Evolutionary conservation across 1,140 invertebrate genomes (phyloP), one percentile per base, ranked within the genome.

Genomic region (Papilio aristodemus): DNA sequence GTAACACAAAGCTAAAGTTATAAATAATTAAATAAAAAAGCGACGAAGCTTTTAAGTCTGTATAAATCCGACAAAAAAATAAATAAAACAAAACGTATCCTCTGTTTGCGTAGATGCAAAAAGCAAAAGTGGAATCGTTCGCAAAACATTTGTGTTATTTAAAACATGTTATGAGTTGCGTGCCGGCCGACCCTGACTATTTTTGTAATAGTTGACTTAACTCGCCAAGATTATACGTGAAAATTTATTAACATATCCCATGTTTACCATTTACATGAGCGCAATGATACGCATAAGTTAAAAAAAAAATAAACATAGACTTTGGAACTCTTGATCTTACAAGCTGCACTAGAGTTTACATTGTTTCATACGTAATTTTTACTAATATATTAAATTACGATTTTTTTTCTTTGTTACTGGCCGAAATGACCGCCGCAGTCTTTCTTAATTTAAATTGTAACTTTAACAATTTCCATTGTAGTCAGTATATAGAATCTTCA

Each of bases 81-180:
- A 54, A 54, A 54, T 25, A 54, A 54, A 54, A 54, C 46, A 54
- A 54, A 25, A 46, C 17, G 0, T 46, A 19, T 46, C 10, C 43
- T 46, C 19, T 17, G 43, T 19, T 19, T 19, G 17, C 14, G 43
- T 6, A 32, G 2, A 22, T 22, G 11, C 46, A 54, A 54, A 54
- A 54, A 54, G 46, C 46, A 54, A 54, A 54, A 54, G 46, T 54
- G 19, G 17, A 46, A 3, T 22, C 9, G 22, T 10, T 22, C 9
- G 46, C 19, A 25, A 46, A 54, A 54, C 46, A 54, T 54, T 54
- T 22, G 10, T 10, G 19, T 54, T 54, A 10, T 54, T 17, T 22
- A 54, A 54, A 54, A 54, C 46, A 54, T 54, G 46, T 54, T 54
- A 54, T 54, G 27, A 32, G 27, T 6, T 54, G 46, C 46, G 46